Percentiles rank a stretch among this genome's conserved stretches.
Conservation (phyloP, 2,113 vertebrate species). For the Trachemys scripta region DNA sequence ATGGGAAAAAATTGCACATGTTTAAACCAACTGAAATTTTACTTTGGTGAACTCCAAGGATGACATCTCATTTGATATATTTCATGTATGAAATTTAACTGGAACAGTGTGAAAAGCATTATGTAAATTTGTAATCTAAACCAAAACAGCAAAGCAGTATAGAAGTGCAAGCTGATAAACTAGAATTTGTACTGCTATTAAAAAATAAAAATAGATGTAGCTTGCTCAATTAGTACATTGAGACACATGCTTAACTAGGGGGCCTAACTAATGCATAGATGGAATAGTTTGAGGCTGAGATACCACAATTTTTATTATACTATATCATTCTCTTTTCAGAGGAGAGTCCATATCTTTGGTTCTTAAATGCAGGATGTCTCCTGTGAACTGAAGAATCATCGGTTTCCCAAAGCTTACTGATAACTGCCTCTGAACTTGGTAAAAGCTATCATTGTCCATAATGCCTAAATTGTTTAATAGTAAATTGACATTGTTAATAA, state of each 20-base stretch:
- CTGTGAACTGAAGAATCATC: background rate
- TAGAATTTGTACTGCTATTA: background rate
- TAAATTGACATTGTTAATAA: constrained; percentile 73
- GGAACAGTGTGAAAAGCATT: background rate
- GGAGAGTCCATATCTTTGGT: background rate
- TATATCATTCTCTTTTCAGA: background rate
- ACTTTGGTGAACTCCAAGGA: background rate
- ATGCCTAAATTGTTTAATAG: constrained; percentile 61
- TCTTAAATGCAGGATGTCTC: background rate
- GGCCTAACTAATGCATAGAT: background rate
- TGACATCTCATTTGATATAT: background rate
- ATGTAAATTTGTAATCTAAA: background rate
- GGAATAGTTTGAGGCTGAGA: background rate
- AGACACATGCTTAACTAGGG: background rate
- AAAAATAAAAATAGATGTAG: background rate
- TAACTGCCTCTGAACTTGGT: constrained; percentile 58
- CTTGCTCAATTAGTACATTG: background rate
- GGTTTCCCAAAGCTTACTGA: background rate
- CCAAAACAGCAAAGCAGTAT: background rate
- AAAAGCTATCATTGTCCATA: constrained; percentile 63
- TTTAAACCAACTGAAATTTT: background rate
- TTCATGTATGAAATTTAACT: background rate
- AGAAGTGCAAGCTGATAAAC: background rate
- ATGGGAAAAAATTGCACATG: background rate
- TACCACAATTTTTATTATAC: background rate